Conservation (phyloP, 2,888 invertebrate species). For the Pelosia muscerda region DNA sequence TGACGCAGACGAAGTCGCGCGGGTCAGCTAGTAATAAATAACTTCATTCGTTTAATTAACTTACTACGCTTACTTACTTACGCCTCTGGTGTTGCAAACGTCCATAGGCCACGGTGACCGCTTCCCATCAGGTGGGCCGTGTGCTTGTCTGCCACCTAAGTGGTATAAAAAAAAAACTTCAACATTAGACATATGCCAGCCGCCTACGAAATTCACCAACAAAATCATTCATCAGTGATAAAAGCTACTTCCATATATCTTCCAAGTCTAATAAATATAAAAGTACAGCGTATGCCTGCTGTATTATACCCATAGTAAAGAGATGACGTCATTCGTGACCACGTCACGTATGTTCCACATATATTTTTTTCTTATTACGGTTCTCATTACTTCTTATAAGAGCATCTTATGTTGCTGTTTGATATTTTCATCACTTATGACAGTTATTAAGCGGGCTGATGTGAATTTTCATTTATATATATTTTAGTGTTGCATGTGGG, state of each 20-base stretch:
- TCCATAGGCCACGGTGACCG: too few species aligned
- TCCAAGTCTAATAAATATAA: background rate
- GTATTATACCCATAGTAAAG: background rate
- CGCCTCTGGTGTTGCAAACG: too few species aligned
- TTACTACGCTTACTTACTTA: too few species aligned
- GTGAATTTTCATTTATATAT: background rate
- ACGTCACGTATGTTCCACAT: slow-evolving; percentile 34
- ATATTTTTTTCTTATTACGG: slow-evolving; percentile 34
- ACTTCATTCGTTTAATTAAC: too few species aligned
- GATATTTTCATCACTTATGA: slow-evolving; percentile 9
- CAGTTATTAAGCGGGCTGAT: background rate
- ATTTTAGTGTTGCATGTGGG: background rate
- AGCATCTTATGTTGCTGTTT: slow-evolving; percentile 27
- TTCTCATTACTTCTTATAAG: slow-evolving; percentile 29
- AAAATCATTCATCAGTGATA: background rate
- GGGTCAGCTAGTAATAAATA: too few species aligned
- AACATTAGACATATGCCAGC: background rate
- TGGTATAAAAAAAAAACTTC: too few species aligned
- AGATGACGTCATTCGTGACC: slow-evolving; percentile 30
- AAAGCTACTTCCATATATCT: background rate
- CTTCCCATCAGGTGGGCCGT: too few species aligned
- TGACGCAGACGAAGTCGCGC: too few species aligned
- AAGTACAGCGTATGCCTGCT: background rate
- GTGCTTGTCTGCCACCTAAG: too few species aligned
- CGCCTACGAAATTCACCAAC: background rate